These are phyloP conservation scores for Drosophila jambulina DNA, from an alignment of 1,140 invertebrate genomes.

Conservation along the genomic window DNA sequence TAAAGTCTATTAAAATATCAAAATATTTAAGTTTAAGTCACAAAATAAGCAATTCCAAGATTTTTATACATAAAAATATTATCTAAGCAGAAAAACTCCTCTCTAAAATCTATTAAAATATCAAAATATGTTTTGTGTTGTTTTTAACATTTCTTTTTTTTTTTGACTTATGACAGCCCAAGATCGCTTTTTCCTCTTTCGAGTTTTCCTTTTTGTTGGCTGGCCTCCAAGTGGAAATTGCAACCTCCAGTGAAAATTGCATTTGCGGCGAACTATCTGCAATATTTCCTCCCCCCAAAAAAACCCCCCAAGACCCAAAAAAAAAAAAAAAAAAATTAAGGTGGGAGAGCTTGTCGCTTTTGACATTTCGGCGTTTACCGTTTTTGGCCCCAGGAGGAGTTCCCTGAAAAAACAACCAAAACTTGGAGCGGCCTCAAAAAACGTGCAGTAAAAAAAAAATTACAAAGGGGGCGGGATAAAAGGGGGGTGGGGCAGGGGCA, in stretches of 20 bases:
- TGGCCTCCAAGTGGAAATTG: constrained; percentile 15
- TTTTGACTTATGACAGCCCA: background rate
- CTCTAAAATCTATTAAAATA: constrained; percentile 6
- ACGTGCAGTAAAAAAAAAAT: constrained; percentile 7
- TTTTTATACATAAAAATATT: background rate
- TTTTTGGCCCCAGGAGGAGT: constrained; percentile 7
- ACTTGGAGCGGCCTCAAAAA: constrained; percentile 37
- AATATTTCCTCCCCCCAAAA: background rate
- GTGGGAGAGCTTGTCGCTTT: constrained; percentile 43
- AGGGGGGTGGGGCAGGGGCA: background rate
- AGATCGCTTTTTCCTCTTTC: constrained; percentile 4
- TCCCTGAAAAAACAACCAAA: background rate
- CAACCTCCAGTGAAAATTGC: constrained; percentile 32
- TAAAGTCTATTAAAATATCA: background rate
- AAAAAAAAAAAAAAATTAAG: constrained; percentile 7
- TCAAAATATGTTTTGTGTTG: constrained; percentile 10
- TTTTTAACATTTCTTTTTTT: background rate
- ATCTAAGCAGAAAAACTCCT: background rate
- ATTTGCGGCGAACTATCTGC: constrained; percentile 33
- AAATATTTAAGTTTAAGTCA: no score
- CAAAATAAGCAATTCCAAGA: background rate
- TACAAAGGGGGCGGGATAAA: background rate
- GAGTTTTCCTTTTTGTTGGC: background rate
- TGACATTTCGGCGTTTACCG: constrained; percentile 37
- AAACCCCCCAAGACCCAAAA: background rate